These are phyloP conservation scores for Eutrigla gurnardus DNA, from an alignment of 2,797 vertebrate species.

Conservation along the genomic window DNA sequence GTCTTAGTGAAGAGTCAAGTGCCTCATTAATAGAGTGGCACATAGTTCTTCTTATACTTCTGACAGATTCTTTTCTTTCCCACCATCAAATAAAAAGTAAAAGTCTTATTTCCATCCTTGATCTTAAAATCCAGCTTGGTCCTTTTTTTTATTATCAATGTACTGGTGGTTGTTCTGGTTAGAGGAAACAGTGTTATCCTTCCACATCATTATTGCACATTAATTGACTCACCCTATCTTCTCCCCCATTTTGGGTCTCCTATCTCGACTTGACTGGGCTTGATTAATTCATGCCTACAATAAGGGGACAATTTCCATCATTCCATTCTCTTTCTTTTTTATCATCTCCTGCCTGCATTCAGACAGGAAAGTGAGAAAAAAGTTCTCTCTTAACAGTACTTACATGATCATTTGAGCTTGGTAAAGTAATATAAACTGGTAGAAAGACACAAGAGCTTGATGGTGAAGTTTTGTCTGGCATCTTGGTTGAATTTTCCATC, in stretches of 20 bases:
- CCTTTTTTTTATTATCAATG: slow-evolving; percentile 30
- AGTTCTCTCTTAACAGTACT: not conserved
- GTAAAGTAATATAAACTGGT: not conserved
- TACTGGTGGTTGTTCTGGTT: slow-evolving; percentile 28
- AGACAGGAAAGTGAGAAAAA: slow-evolving; percentile 5
- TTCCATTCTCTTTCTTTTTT: not conserved
- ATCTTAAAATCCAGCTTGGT: slow-evolving; percentile 26
- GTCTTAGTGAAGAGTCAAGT: no score
- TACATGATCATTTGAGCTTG: not conserved
- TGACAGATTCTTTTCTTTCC: not conserved
- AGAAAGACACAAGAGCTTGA: not conserved
- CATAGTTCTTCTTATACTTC: not conserved
- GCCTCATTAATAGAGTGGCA: no score
- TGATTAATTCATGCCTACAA: slow-evolving; percentile 56
- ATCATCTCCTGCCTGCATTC: not conserved
- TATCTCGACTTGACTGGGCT: slow-evolving; percentile 24
- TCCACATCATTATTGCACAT: slow-evolving; percentile 58
- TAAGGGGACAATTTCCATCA: slow-evolving; percentile 22
- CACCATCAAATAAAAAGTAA: not conserved
- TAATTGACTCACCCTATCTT: slow-evolving; percentile 63
- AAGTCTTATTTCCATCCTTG: not conserved
- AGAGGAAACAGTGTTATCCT: slow-evolving; percentile 54
- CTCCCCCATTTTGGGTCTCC: slow-evolving; percentile 17
- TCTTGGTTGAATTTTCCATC: not conserved
- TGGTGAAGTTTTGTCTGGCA: not conserved